Conservation (phyloP, 2,113 vertebrate species). For the human region GRCh38 chr7:108853501-108854000, state of each 20-base stretch:
- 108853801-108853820: background rate
- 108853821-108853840: background rate
- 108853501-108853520: background rate
- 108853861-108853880: background rate
- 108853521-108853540: background rate
- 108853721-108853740: background rate
- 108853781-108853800: background rate
- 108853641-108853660: background rate
- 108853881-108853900: background rate
- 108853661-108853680: background rate
- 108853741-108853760: background rate
- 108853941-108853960: background rate
- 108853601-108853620: background rate
- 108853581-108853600: rapidly evolving
- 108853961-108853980: background rate
- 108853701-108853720: background rate
- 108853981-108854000: background rate
- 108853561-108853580: background rate
- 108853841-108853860: background rate
- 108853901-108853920: background rate
- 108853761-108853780: background rate
- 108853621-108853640: background rate
- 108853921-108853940: background rate
- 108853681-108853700: background rate
- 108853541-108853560: background rate